A percentile compares a stretch with the other conserved stretches of the same genome.
phyloP scores from a whole-genome alignment of 2,113 vertebrate species.

The Elephas maximus region DNA sequence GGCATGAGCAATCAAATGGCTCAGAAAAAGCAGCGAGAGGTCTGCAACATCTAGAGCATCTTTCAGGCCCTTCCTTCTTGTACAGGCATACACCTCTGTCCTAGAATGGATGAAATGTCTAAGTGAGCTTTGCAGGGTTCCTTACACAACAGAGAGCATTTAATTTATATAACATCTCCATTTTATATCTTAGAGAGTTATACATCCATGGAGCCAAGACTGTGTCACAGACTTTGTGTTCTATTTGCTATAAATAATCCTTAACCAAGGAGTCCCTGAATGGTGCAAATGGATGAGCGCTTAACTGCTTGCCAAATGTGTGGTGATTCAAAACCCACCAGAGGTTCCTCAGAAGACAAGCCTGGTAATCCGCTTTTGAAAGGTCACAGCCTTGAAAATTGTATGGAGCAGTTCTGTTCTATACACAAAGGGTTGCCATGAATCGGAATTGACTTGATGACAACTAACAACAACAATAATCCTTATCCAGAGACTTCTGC shows the following conservation, averaged over 20 bases:
- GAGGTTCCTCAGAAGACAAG: too few relatives aligned
- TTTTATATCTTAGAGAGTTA: slow-evolving; percentile 2
- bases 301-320: too few relatives aligned
- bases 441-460: not conserved
- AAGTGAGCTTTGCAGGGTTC: not conserved
- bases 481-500: slow-evolving; percentile 13
- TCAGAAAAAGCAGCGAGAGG: not conserved
- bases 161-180: not conserved
- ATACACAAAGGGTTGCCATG: too few relatives aligned
- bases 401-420: too few relatives aligned
- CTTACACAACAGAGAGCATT: not conserved
- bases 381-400: too few relatives aligned
- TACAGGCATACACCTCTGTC: not conserved
- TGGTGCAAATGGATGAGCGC: too few relatives aligned
- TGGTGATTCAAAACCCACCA: too few relatives aligned
- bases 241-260: not conserved
- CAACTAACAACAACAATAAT: not conserved
- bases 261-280: not conserved
- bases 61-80: not conserved
- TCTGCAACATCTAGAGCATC: not conserved
- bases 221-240: not conserved
- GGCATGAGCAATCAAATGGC: not conserved
- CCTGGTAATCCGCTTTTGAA: too few relatives aligned
- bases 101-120: not conserved
- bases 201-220: not conserved